Evolutionary conservation across 2,113 vertebrate species (phyloP).

Genomic region (Delphinus delphis): DNA sequence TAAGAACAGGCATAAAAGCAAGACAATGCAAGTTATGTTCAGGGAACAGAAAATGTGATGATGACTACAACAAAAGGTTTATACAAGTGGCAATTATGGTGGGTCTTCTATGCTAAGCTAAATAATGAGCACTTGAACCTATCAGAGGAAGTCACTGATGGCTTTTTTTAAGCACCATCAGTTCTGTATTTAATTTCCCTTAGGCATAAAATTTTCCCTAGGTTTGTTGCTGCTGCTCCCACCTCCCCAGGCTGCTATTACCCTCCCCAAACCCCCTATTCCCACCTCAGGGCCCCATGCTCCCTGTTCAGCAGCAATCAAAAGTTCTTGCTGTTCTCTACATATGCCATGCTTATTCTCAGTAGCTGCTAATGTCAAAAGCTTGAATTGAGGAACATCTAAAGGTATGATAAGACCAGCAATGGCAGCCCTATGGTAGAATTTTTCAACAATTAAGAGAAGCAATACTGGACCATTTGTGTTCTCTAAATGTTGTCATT

Average conservation of each 20-base stretch:
- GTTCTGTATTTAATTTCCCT: neutral
- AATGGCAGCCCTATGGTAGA: neutral
- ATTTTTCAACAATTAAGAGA: neutral
- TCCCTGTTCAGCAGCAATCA: neutral
- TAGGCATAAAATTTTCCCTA: neutral
- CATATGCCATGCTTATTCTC: neutral
- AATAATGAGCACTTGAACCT: neutral
- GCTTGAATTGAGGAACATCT: neutral
- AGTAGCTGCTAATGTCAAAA: neutral
- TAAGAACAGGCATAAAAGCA: neutral
- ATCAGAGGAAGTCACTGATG: neutral
- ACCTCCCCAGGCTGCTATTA: neutral
- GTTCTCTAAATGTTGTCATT: neutral
- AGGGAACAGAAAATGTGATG: neutral
- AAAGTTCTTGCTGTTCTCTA: neutral
- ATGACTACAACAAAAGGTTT: neutral
- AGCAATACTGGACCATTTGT: neutral
- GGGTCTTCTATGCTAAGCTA: neutral
- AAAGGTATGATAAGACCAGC: neutral
- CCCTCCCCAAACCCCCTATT: neutral
- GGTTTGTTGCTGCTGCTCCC: neutral
- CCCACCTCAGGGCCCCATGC: too few relatives aligned
- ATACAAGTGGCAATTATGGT: neutral
- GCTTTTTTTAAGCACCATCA: slow-evolving; percentile 9
- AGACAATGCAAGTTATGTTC: neutral